phyloP scores from a whole-genome alignment of 2,113 vertebrate genomes.

The Anguilla rostrata region DNA sequence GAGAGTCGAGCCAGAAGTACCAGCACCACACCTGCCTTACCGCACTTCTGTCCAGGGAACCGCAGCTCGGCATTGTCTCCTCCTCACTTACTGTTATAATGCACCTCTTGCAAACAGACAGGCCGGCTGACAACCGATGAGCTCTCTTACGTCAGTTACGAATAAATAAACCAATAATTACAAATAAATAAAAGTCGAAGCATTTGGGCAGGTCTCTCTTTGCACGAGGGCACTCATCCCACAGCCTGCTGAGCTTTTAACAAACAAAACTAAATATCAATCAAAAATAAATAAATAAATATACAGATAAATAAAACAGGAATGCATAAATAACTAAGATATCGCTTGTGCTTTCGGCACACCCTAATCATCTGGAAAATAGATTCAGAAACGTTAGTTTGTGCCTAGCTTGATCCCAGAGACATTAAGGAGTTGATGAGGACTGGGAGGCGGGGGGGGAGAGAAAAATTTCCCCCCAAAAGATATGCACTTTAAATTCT shows the following conservation, averaged over 20 bases:
- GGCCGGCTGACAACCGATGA: neutral
- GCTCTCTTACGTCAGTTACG: neutral
- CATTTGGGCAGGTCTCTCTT: neutral
- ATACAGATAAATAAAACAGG: neutral
- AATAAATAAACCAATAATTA: neutral
- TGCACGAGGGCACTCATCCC: neutral
- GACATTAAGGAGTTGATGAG: neutral
- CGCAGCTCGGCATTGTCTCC: neutral
- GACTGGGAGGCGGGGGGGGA: neutral
- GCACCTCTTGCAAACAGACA: neutral
- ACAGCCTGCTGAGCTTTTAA: neutral
- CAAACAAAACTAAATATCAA: neutral
- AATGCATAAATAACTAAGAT: neutral
- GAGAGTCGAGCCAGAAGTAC: neutral
- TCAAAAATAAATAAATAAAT: neutral
- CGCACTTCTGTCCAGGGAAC: neutral
- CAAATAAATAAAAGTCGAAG: neutral
- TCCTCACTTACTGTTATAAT: neutral
- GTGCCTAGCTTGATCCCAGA: neutral
- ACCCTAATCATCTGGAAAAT: neutral
- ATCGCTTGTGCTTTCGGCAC: neutral
- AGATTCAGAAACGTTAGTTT: neutral
- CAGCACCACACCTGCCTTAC: neutral
- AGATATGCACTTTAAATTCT: neutral
- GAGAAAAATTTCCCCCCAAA: neutral